Base-by-base conservation (phyloP, 2,888 invertebrate species). In the Philopedon plagiatum region DNA sequence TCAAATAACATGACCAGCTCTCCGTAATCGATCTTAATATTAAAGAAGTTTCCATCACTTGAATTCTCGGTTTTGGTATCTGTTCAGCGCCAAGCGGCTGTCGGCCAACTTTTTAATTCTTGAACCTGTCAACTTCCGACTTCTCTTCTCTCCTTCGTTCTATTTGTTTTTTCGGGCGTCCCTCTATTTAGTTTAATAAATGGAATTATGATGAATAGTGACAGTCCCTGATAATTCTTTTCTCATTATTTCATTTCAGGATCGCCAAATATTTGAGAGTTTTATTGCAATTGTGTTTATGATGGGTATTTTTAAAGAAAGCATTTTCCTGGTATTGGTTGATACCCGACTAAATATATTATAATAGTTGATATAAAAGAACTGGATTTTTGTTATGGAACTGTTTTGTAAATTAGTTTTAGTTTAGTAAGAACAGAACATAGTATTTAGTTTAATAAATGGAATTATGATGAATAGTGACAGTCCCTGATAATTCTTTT, bases 161-260 rank as follows among this genome's bases (percentile, higher is more conserved):
- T 81, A 79, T 81, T 82, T 80, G 80, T 80, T 80, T 80, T 78
- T 77, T 64, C 74, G 77, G 73, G 71, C 77, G 78, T 76, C 80
- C 79, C 78, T 79, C 80, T 82, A 81, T 80, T 82, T 82, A 81
- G 79, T 80, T 74, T 80, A 78, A 81, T 78, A 77, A 80, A 75
- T 79, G 78, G 78, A 80, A 81, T 79, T 78, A 78, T 79, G 80
- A 81, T 82, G 83, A 81, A 81, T 81, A 82, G 81, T 81, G 80
- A 71, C 74, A 71, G 63, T 34, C 46, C 58, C 49, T 44, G 63
- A 70, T 70, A 63, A 63, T 70, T 58, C 44, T 58, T 57, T 57
- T 51, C 66, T 66, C 44, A 66, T 66, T 66, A 54, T 54, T 54
- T 54, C 29, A 8, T 54, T 54, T 54, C 51, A 18, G 51, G 51